Percentiles rank a stretch among this genome's conserved stretches.
phyloP scores from a whole-genome alignment of 37 sponge, comb jelly and placozoan species.

The Oopsacas minuta region DNA sequence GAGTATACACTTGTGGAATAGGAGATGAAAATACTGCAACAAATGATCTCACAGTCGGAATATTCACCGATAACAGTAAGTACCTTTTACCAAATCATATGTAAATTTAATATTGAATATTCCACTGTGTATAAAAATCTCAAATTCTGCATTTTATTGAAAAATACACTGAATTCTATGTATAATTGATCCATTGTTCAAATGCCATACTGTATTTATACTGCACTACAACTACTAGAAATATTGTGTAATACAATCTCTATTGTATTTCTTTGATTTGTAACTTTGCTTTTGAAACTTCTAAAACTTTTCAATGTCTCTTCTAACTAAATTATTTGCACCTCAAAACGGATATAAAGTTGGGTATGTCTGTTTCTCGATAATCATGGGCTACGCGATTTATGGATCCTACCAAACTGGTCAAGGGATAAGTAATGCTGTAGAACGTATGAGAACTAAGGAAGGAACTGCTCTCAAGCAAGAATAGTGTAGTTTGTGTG shows the following conservation, averaged over 20 bases:
- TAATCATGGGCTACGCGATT: neutral
- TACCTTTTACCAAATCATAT: too few relatives aligned
- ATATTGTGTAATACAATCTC: neutral
- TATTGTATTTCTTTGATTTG: neutral
- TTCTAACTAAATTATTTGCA: neutral
- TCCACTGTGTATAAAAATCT: too few relatives aligned
- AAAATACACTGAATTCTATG: neutral
- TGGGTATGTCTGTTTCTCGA: neutral
- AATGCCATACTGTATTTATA: neutral
- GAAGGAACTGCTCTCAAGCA: neutral
- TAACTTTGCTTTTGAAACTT: neutral
- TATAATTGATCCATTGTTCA: neutral
- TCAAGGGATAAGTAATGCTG: neutral
- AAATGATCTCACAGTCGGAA: neutral
- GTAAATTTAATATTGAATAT: too few relatives aligned
- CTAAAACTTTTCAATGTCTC: neutral
- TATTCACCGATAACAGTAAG: neutral
- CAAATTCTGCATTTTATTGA: neutral
- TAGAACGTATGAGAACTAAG: neutral
- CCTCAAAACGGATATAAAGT: slow-evolving; percentile 3
- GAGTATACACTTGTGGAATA: neutral
- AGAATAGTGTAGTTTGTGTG: neutral
- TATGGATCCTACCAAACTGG: neutral
- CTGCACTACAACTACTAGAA: neutral
- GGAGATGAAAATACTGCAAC: neutral